phyloP scores from a whole-genome alignment of 2,888 invertebrate species.

The Philereme transversata region DNA sequence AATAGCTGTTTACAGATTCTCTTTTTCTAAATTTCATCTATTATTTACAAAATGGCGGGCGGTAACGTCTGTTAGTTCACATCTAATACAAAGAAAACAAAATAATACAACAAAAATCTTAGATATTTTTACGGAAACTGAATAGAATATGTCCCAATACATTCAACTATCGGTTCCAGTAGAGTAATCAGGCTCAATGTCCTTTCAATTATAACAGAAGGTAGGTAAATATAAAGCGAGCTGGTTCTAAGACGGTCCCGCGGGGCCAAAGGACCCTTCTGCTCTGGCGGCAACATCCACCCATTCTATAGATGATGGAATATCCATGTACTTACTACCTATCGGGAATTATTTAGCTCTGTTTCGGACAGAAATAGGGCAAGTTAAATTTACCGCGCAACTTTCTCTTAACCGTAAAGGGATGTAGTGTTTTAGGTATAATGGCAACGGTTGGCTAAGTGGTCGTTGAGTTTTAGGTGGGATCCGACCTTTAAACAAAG shows the following conservation, averaged over 20 bases:
- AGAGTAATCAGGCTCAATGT: slow-evolving; percentile 69
- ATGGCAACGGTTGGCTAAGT: slow-evolving; percentile 44
- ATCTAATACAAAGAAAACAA: slow-evolving; percentile 31
- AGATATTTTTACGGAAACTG: slow-evolving; percentile 31
- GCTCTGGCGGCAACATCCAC: slow-evolving; percentile 59
- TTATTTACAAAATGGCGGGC: not conserved
- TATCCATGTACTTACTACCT: slow-evolving; percentile 62
- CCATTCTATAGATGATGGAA: slow-evolving; percentile 73
- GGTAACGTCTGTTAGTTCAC: slow-evolving; percentile 15
- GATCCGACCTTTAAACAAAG: slow-evolving; percentile 47
- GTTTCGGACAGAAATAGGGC: slow-evolving; percentile 63
- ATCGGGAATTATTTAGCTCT: slow-evolving; percentile 60
- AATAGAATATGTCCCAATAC: slow-evolving; percentile 57
- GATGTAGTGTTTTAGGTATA: slow-evolving; percentile 45
- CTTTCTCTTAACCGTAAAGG: slow-evolving; percentile 39
- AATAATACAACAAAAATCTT: slow-evolving; percentile 31
- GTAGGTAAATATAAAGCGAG: slow-evolving; percentile 73
- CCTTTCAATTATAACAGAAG: slow-evolving; percentile 73
- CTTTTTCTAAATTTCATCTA: too few species aligned
- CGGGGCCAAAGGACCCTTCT: slow-evolving; percentile 65
- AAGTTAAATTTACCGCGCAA: slow-evolving; percentile 54
- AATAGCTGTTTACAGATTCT: too few species aligned
- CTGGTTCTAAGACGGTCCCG: slow-evolving; percentile 67
- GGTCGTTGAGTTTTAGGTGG: slow-evolving; percentile 49
- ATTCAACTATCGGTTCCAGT: slow-evolving; percentile 68